Base-by-base conservation (phyloP, 1,140 invertebrate genomes). In the Adoxophyes honmai region DNA sequence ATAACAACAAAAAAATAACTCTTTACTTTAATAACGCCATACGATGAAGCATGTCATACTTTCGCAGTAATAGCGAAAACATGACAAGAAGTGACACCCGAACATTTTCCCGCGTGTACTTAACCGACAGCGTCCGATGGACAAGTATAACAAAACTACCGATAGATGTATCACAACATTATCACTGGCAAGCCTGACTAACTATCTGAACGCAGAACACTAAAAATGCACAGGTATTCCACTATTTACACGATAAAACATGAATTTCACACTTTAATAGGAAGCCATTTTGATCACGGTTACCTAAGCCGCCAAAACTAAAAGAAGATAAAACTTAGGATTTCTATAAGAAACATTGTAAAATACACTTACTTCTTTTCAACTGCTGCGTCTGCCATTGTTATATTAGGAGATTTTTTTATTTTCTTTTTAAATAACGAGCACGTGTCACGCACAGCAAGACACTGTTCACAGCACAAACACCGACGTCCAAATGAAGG, bases 241-340 rank as follows among this genome's bases (percentile, higher is more conserved):
- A 37, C 53, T 58, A 67, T 58, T 55, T 44, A 18, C 35, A 54
- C 36, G 10, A 37, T 14, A 64, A 66, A 68, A 64, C 59, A 70
- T 56, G 21, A 55, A 58, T 65, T 61, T 66, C 52, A 64, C 55
- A 62, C 42, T 37, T 58, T 75, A 73, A 78, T 64, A 70, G 87
- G 85, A 86, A 89, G 87, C 87, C 87, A 89, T 89, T 89, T 89
- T 89, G 84, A 86, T 86, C 81, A 86, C 78, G 79, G 82, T 78
- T 81, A 56, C 62, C 59, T 67, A 75, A 82, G 75, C 84, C 87
- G 86, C 86, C 82, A 86, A 82, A 81, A 78, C 55, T 70, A 55
- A 55, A 64, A 59, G 38, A 55, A 28, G 42, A 57, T 36, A 52
- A 65, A 67, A 59, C 44, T 59, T 48, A 51, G 18, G 10, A 58